Evolutionary conservation across 2,888 invertebrate species (phyloP).

Genomic region (Lycophotia porphyrea): DNA sequence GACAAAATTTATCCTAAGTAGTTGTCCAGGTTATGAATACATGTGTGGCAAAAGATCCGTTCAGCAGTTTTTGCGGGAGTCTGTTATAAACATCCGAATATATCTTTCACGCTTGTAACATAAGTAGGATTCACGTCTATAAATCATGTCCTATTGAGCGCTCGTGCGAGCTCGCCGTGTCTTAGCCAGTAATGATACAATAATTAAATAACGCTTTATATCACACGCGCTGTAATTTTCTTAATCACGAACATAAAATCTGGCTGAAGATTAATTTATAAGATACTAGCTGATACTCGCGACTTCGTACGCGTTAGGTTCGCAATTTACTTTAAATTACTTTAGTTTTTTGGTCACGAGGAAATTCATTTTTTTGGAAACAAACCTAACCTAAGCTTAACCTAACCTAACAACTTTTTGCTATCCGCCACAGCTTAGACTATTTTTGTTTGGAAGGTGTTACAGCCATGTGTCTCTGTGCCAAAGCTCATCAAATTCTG

Average conservation of each 20-base stretch:
- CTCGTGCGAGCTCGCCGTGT: slow-evolving; percentile 30
- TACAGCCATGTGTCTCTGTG: no score
- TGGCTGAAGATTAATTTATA: slow-evolving; percentile 32
- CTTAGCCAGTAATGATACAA: slow-evolving; percentile 36
- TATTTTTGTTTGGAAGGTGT: no score
- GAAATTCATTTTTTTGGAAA: no score
- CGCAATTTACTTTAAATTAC: no score
- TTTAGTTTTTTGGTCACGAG: no score
- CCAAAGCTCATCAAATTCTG: no score
- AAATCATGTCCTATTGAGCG: slow-evolving; percentile 45
- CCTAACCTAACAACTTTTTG: no score
- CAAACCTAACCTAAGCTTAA: no score
- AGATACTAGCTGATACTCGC: no score
- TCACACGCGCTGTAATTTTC: slow-evolving; percentile 34
- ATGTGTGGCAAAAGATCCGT: neutral
- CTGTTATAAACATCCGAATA: neutral
- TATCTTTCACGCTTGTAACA: neutral
- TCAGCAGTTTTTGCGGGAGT: neutral
- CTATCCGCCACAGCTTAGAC: no score
- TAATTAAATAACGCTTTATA: slow-evolving; percentile 37
- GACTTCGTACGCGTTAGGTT: no score
- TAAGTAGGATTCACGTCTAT: slow-evolving; percentile 13
- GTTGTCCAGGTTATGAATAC: neutral
- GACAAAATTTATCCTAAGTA: neutral
- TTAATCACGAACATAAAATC: slow-evolving; percentile 42